Evolutionary conservation across 2,888 invertebrate species (phyloP), one percentile per base, ranked within the genome.

Genomic region (Platycheirus rosarum): DNA sequence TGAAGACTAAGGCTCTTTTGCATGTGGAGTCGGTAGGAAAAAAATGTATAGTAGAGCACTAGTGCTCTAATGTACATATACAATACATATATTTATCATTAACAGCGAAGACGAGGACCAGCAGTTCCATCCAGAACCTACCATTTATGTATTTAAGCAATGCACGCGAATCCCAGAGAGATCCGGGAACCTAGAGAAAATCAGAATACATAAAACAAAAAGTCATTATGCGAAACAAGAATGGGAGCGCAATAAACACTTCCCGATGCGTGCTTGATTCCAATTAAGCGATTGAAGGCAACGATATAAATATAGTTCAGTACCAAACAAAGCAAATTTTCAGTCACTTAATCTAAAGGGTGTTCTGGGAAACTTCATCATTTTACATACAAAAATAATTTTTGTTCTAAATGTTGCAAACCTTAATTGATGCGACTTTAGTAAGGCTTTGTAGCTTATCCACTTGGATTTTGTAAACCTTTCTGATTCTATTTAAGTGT

Each of bases 181-280:
- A 5, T 13, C 13, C 63, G 8, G 23, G n/a, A 46, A 35, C 57
- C 13, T 32, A 73, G 23, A 46, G 75, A 68, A 60, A 75, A 75
- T 44, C 42, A 23, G 74, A 78, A 42, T 60, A 62, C 32, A 37
- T 26, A 51, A 29, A 29, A 32, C 14, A 40, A 71, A 46, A 55
- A 53, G 26, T 16, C 51, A 53, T 63, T 75, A 69, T 57, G 48
- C 60, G 63, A 46, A 63, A 71, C 37, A 74, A 78, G 71, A 84
- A 84, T 73, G 73, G 48, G 78, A 84, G 73, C 78, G 74, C 68
- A 46, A 84, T 84, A 84, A 84, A 84, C 84, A 78, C 84, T 78
- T 84, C 84, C 78, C 84, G 74, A 78, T 78, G 84, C 84, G 78
- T 84, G 84, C 78, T 78, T 74, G 73, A 84, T 78, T 78, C 78